Conservation (phyloP, 2,113 vertebrate genomes). For the Sminthopsis crassicaudata region DNA sequence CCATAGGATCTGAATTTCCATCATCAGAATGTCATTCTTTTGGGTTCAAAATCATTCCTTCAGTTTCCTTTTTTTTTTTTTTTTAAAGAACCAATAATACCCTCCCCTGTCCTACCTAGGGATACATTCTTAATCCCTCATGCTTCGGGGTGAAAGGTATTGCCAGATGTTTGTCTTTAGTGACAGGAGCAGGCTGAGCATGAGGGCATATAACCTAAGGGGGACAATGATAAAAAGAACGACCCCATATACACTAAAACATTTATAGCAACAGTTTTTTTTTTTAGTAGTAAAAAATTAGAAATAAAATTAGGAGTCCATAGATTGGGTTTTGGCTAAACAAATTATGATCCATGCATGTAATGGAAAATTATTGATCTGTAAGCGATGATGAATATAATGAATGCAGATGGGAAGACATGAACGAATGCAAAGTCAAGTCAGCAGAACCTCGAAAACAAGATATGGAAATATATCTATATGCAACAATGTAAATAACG, state of each 20-base stretch:
- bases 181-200: background rate
- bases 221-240: background rate
- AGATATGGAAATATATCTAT: background rate
- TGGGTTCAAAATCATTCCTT: background rate
- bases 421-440: background rate
- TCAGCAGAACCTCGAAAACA: background rate
- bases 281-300: background rate
- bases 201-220: background rate
- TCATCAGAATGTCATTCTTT: background rate
- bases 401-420: background rate
- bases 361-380: background rate
- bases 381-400: background rate
- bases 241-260: background rate
- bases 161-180: background rate
- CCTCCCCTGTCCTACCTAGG: background rate
- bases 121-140: background rate
- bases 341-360: background rate
- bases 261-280: background rate
- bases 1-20: background rate
- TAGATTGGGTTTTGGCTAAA: background rate
- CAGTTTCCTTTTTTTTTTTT: background rate
- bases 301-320: background rate
- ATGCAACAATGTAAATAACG: background rate
- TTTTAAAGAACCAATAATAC: background rate
- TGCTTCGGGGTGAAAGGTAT: background rate